Base-by-base conservation (phyloP, 2,888 invertebrate genomes). In the Liodrosophila aerea region DNA sequence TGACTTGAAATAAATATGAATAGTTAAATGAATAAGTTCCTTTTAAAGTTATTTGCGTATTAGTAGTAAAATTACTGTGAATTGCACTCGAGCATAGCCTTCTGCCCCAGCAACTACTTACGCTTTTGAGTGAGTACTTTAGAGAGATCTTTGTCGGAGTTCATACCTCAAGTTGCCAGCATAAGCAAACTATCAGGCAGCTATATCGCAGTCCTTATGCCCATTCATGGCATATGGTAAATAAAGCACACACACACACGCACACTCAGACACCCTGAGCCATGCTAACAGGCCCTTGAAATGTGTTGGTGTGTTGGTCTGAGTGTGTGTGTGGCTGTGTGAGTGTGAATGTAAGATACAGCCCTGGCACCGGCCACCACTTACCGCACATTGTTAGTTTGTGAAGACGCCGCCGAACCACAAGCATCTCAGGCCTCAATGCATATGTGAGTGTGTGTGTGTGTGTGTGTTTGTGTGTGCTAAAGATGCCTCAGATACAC, bases 191-290 rank as follows among this genome's bases (percentile, higher is more conserved):
- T 43, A 40, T 30, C 45, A 44, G 43, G 11, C 44, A 52, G 39
- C 40, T 67, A 51, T 60, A 58, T 80, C 66, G 60, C 56, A 73
- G 5, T 63, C 52, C 60, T 52, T 50, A 45, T 59, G 68, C 44
- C 22, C 60, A 50, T 59, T 64, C 69, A 64, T 36, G 27, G 76
- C 76, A 82, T 80, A 83, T 77, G 83, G 80, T 71, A 80, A 76
- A 76, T 61, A 83, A 76, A 66, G 64, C 54, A 51, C 37, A 33
- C 36, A 40, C 18, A 29, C 33, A 39, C 50, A 60, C 41, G 43
- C 50, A 63, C 50, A 37, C 36, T 16, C 1, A 34, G 36, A 16
- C 33, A 33, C 15, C 34, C n/a, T n/a, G n/a, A 56, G 65, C 65
- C 62, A 68, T n/a, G 39, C 68, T 60, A 67, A 73, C 61, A 67